Evolutionary conservation across 1,140 invertebrate genomes (phyloP).

Genomic region (Zophobas morio): DNA sequence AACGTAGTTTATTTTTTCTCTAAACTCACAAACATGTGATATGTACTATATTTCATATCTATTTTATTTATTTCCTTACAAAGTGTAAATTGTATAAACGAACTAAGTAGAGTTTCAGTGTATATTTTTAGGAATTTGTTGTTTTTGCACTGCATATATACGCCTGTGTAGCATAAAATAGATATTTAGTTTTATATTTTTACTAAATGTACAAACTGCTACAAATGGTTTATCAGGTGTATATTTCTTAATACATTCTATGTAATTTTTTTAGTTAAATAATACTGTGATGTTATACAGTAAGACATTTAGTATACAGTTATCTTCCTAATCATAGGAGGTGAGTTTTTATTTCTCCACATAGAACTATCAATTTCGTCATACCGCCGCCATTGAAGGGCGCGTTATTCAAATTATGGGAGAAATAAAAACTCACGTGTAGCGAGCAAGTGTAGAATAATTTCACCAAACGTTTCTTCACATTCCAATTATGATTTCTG

Average conservation of each 20-base stretch:
- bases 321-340: constrained; percentile 38
- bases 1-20: constrained; percentile 38
- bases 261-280: constrained; percentile 47
- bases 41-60: constrained; percentile 51
- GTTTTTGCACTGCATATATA: constrained; percentile 50
- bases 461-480: constrained; percentile 31
- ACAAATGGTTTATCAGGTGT: constrained; percentile 42
- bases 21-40: constrained; percentile 51
- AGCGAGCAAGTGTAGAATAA: constrained; percentile 31
- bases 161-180: constrained; percentile 47
- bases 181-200: constrained; percentile 46
- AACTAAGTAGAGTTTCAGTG: constrained; percentile 47
- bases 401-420: constrained; percentile 21
- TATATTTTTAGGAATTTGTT: constrained; percentile 45
- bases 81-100: constrained; percentile 50
- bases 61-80: constrained; percentile 49
- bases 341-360: constrained; percentile 31
- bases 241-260: constrained; percentile 40
- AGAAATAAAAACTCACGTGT: constrained; percentile 32
- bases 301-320: constrained; percentile 46
- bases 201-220: constrained; percentile 40
- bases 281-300: constrained; percentile 52
- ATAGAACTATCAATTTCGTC: constrained; percentile 13
- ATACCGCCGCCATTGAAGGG: neutral
- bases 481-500: constrained; percentile 39